A percentile compares a stretch with the other conserved stretches of the same genome.
phyloP scores from a whole-genome alignment of 1,140 invertebrate species.

The Drosophila nannoptera region DNA sequence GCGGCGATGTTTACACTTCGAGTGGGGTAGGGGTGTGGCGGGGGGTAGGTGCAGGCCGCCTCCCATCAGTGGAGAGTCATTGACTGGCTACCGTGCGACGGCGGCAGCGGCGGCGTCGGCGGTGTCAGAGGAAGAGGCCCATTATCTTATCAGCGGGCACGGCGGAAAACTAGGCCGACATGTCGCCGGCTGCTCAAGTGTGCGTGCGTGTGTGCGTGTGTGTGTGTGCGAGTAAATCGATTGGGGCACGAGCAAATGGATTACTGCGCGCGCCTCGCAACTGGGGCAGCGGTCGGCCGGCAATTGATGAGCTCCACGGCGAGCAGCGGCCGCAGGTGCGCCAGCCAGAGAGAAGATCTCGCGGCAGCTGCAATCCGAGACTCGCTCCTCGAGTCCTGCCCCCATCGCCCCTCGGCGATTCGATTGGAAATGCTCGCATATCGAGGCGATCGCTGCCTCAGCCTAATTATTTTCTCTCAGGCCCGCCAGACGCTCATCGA shows the following conservation, averaged over 20 bases:
- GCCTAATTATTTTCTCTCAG: not conserved
- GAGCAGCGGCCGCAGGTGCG: slow-evolving; percentile 17
- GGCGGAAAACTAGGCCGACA: slow-evolving; percentile 60
- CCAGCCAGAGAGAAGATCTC: not conserved
- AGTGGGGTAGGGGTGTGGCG: too few species aligned
- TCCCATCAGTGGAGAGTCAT: slow-evolving; percentile 31
- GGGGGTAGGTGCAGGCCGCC: not conserved
- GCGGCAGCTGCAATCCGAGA: not conserved
- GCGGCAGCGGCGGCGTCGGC: not conserved
- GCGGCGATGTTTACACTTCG: slow-evolving; percentile 34
- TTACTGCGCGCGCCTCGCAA: slow-evolving; percentile 43
- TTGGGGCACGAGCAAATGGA: slow-evolving; percentile 55
- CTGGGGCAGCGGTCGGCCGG: slow-evolving; percentile 42
- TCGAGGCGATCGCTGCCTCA: not conserved
- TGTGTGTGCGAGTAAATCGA: slow-evolving; percentile 52
- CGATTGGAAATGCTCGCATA: not conserved
- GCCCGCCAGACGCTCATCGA: slow-evolving; percentile 33
- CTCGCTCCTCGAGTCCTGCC: too few species aligned
- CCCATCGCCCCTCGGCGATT: too few species aligned
- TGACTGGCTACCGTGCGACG: slow-evolving; percentile 22
- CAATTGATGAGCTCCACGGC: not conserved
- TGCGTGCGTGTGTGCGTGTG: slow-evolving; percentile 17
- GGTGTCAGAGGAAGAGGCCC: slow-evolving; percentile 58
- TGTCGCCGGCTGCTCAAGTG: slow-evolving; percentile 20
- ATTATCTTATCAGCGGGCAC: slow-evolving; percentile 70